Conservation (phyloP, 1,140 invertebrate genomes). For the Heliothis subflexa region DNA sequence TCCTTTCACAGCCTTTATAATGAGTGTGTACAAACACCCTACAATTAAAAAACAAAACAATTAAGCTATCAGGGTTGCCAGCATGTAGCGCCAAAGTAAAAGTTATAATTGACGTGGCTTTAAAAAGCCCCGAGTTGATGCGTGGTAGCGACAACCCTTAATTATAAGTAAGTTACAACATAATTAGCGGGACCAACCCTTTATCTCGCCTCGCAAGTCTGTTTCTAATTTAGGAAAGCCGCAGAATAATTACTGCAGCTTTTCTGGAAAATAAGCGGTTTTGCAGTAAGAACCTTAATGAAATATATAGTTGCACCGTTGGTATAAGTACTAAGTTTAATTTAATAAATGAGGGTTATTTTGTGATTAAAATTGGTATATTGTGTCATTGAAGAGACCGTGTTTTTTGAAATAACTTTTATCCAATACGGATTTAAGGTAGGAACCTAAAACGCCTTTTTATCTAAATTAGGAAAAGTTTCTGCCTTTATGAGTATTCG, state of each 20-base stretch:
- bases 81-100: not conserved
- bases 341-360: too few species aligned
- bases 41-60: not conserved
- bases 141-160: not conserved
- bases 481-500: too few species aligned
- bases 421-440: too few species aligned
- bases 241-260: slow-evolving; percentile 25
- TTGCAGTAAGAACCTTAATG: not conserved
- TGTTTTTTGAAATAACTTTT: too few species aligned
- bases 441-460: too few species aligned
- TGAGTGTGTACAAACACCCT: not conserved
- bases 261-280: slow-evolving; percentile 6
- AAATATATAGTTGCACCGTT: too few species aligned
- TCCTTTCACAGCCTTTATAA: too few species aligned
- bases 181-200: slow-evolving; percentile 12
- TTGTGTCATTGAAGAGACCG: too few species aligned
- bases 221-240: slow-evolving; percentile 23
- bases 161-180: slow-evolving; percentile 23
- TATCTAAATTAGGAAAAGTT: too few species aligned
- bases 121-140: not conserved
- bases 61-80: not conserved
- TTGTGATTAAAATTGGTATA: too few species aligned
- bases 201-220: slow-evolving; percentile 1
- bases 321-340: too few species aligned
- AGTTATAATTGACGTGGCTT: slow-evolving; percentile 7